These are phyloP conservation scores for Brassicogethes aeneus DNA, from an alignment of 2,888 invertebrate genomes.

Conservation along the genomic window DNA sequence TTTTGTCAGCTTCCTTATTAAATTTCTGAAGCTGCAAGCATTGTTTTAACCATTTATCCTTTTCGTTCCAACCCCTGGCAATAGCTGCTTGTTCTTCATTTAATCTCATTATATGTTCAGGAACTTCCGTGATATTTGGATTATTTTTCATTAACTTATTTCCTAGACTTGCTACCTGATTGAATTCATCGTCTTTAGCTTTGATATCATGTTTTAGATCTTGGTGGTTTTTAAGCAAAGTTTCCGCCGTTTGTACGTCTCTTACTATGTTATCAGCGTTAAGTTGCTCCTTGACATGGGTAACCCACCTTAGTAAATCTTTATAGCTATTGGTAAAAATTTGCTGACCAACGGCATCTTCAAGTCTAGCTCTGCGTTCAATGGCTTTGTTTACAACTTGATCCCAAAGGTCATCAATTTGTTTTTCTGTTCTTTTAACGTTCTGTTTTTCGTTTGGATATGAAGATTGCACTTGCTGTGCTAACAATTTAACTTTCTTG, in stretches of 20 bases:
- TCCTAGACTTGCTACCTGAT: constrained; percentile 73
- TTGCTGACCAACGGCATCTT: constrained; percentile 92
- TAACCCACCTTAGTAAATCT: constrained; percentile 74
- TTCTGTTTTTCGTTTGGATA: constrained; percentile 86
- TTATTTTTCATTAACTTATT: constrained; percentile 65
- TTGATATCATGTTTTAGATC: constrained; percentile 87
- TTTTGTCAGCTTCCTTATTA: constrained; percentile 93
- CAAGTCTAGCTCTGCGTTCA: constrained; percentile 73
- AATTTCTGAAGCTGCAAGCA: constrained; percentile 84
- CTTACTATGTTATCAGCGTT: constrained; percentile 69
- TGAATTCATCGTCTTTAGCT: constrained; percentile 81
- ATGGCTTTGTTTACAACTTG: constrained; percentile 78
- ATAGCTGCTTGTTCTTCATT: constrained; percentile 69
- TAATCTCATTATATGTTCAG: constrained; percentile 63
- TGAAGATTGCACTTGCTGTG: constrained; percentile 82
- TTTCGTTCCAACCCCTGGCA: constrained; percentile 72
- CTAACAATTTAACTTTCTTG: constrained; percentile 69
- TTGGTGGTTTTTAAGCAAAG: constrained; percentile 78
- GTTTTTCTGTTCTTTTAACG: constrained; percentile 74
- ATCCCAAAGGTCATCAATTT: constrained; percentile 83
- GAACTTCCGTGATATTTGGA: constrained; percentile 66
- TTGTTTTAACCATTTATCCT: constrained; percentile 79
- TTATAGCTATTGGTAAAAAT: constrained; percentile 82
- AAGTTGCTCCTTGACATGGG: constrained; percentile 67
- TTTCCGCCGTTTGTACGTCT: constrained; percentile 90